These are phyloP conservation scores for Polyergus mexicanus DNA, from an alignment of 1,140 invertebrate species.

Conservation along the genomic window DNA sequence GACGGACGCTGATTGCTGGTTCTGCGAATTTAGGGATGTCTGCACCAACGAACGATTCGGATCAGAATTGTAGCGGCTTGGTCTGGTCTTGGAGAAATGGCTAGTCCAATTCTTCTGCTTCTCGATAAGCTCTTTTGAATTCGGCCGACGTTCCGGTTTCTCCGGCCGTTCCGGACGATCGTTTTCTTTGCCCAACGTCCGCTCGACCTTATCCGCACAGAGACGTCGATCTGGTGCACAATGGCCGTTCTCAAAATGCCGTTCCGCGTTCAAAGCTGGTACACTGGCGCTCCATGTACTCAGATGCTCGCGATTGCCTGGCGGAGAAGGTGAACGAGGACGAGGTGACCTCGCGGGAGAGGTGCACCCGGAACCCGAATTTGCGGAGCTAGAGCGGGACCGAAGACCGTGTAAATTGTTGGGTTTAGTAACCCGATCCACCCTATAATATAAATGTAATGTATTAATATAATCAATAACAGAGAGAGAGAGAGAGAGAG, in stretches of 20 bases:
- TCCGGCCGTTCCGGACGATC: conserved; percentile 89
- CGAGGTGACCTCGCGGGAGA: conserved; percentile 85
- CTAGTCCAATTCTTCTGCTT: conserved; percentile 96
- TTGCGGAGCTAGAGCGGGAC: conserved; percentile 88
- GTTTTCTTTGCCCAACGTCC: conserved; percentile 84
- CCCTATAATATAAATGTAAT: conserved; percentile 63
- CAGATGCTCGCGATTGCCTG: conserved; percentile 82
- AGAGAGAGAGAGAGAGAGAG: too few relatives aligned
- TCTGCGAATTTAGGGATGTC: conserved; percentile 80
- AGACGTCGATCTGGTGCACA: conserved; percentile 75
- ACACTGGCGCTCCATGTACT: conserved; percentile 85
- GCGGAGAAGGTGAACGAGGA: conserved; percentile 84
- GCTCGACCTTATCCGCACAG: conserved; percentile 76
- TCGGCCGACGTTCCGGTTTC: conserved; percentile 93
- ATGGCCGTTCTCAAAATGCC: conserved; percentile 84
- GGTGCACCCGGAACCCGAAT: conserved; percentile 88
- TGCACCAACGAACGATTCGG: conserved; percentile 87
- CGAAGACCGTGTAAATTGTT: conserved; percentile 84
- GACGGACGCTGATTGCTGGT: conserved; percentile 52
- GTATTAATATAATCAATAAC: neutral
- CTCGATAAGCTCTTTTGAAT: conserved; percentile 94
- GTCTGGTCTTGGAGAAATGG: conserved; percentile 93
- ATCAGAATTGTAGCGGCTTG: conserved; percentile 89
- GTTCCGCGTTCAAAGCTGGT: conserved; percentile 83
- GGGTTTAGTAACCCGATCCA: conserved; percentile 81